Conservation (phyloP, 2,113 vertebrate species). For the Hippocampus comes region DNA sequence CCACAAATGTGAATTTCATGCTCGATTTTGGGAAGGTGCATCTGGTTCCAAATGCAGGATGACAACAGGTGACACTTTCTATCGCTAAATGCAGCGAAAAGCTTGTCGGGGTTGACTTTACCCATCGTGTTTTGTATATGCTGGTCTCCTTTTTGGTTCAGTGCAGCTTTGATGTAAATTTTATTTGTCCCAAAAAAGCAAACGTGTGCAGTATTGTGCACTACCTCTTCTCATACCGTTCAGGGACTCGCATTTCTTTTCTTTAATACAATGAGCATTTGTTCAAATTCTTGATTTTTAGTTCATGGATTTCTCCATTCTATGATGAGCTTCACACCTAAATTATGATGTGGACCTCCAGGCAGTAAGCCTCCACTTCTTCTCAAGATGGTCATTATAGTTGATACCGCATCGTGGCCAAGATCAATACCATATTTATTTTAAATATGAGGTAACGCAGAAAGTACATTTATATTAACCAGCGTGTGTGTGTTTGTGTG, state of each 20-base stretch:
- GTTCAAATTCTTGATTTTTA: background rate
- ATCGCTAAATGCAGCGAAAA: conserved; percentile 25
- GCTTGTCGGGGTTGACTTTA: conserved; percentile 28
- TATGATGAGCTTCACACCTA: too few species aligned
- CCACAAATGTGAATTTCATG: background rate
- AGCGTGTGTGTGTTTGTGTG: too few species aligned
- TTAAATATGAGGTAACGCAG: too few species aligned
- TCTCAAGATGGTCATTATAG: too few species aligned
- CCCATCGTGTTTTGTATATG: conserved; percentile 31
- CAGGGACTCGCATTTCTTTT: background rate
- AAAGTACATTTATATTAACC: too few species aligned
- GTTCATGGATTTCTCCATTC: too few species aligned
- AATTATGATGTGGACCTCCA: too few species aligned
- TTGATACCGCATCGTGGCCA: too few species aligned
- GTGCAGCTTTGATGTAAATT: conserved; percentile 26
- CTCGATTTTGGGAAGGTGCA: background rate
- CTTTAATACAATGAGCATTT: background rate
- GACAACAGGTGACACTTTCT: conserved; percentile 44
- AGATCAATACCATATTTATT: too few species aligned
- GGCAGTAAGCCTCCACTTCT: too few species aligned
- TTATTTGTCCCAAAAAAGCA: conserved; percentile 26
- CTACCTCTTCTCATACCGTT: background rate
- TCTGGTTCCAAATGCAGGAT: conserved; percentile 23
- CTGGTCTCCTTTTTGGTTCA: conserved; percentile 41
- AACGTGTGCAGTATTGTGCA: background rate